phyloP scores from a whole-genome alignment of 2,888 invertebrate species.

The Osedax fenrisi region DNA sequence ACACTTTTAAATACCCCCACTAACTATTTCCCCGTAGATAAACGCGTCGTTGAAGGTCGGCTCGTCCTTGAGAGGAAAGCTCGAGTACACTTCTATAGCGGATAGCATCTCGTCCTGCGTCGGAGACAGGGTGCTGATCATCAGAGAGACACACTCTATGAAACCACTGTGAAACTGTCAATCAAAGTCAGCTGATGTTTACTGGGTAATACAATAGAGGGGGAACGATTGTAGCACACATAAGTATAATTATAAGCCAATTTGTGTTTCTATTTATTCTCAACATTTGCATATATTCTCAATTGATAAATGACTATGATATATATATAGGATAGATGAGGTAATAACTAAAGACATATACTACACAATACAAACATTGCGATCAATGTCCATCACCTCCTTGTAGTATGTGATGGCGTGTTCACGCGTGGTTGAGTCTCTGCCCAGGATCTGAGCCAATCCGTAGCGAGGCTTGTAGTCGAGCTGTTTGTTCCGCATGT shows the following conservation, averaged over 20 bases:
- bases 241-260: no score
- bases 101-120: conserved; percentile 43
- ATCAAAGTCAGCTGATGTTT: no score
- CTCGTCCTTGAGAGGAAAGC: conserved; percentile 46
- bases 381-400: conserved; percentile 45
- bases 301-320: no score
- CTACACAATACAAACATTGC: no score
- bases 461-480: conserved; percentile 40
- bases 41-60: conserved; percentile 49
- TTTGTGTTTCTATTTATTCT: no score
- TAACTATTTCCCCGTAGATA: conserved; percentile 48
- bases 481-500: conserved; percentile 40
- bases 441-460: conserved; percentile 43
- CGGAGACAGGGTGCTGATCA: conserved; percentile 47
- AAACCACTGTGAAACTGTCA: not conserved
- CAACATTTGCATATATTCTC: no score
- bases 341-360: no score
- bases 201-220: no score
- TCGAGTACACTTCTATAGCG: conserved; percentile 48
- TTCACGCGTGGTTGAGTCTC: conserved; percentile 38
- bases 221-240: no score
- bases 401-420: conserved; percentile 45
- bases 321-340: no score
- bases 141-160: conserved; percentile 23
- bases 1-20: no score